Evolutionary conservation across 2,113 vertebrate genomes (phyloP), one percentile per base, ranked within the genome.

Genomic region (Zosterops borbonicus): DNA sequence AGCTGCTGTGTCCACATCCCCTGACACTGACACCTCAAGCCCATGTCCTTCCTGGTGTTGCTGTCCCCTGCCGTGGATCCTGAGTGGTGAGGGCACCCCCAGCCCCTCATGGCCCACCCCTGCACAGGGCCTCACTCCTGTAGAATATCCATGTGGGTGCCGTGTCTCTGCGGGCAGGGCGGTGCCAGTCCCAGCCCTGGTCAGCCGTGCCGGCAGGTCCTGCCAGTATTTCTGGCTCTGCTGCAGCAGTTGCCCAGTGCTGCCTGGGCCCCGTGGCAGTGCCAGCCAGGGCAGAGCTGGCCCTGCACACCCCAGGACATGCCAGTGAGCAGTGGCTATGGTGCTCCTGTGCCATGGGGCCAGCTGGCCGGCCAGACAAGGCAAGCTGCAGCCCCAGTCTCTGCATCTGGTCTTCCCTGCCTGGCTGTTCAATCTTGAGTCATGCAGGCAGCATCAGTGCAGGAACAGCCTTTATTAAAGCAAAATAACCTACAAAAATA

Each of bases 401-500:
- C 46, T 23, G 25, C 59, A 25, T 68, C 33, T 23, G 21, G 9
- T 39, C 44, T 37, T 73, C n/a, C 19, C n/a, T 28, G 29, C 35
- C 22, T 1, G 1, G 17, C 68, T 25, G 60, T 60, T 86, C 1
- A 2, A 31, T 37, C 2, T 19, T 50, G 74, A 89, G 70, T 73
- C 2, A 1, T 8, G 31, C 33, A 71, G 64, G 35, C 39, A 33
- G 46, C 1, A 5, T 95, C 89, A 91, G 94, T 96, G 95, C 96
- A 97, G 94, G 94, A 96, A 95, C 91, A 94, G 94, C 93, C 95
- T 97, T 97, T 97, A 97, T 95, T 97, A 94, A 95, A 96, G 94
- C 96, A 95, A 95, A 97, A 95, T 97, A 96, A 97, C 70, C 96
- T 97, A 97, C 93, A 95, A 96, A 97, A 97, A 96, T 96, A 96